Base-by-base conservation (phyloP, 2,888 invertebrate species). In the Amphipyra tragopoginis region DNA sequence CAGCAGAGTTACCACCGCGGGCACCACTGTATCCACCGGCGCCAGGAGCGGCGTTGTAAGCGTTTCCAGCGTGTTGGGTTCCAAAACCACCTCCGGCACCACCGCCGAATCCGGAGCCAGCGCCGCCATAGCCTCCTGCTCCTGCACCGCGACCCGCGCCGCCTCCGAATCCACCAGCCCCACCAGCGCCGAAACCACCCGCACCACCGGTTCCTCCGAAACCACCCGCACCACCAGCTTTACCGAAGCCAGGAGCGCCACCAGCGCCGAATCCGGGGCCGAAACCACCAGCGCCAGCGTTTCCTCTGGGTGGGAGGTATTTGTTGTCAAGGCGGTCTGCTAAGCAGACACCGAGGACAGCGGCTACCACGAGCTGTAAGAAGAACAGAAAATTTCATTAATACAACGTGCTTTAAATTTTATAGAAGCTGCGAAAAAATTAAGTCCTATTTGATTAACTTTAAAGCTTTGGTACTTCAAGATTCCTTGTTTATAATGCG, bases 311-410 rank as follows among this genome's bases (percentile, higher is more conserved):
- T 15, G 94, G 94, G 71, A 94, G 90, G 89, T 94, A 94, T 78
- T 93, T 91, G 86, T 94, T 94, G 79, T 94, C 94, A 47, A 94
- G 87, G 54, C 94, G 93, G 82, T 90, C 94, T 72, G 93, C 93
- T 70, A 93, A 84, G 85, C 93, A 93, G 65, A 87, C 91, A 72
- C 93, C 93, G 62, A 94, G 85, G 60, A 94, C 69, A 56, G 94
- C 91, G 78, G 93, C 93, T 78, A 93, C 89, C 58, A 94, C 82
- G 77, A 94, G 87, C 94, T 94, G 87, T 21, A 82, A 86, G 52
- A 34, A 29, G 36, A 63, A 70, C 34, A 69, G 14, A 52, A 40
- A 38, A 14, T 48, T 51, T 8, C 6, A 11, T 55, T 21, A 14
- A 2, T 11, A 14, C 1, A 13, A 21, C 21, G 3, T 21, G 2